A percentile compares a stretch with the other conserved stretches of the same genome.
These are phyloP conservation scores for Phthorimaea operculella DNA, from an alignment of 1,140 invertebrate genomes.

Conservation along the genomic window DNA sequence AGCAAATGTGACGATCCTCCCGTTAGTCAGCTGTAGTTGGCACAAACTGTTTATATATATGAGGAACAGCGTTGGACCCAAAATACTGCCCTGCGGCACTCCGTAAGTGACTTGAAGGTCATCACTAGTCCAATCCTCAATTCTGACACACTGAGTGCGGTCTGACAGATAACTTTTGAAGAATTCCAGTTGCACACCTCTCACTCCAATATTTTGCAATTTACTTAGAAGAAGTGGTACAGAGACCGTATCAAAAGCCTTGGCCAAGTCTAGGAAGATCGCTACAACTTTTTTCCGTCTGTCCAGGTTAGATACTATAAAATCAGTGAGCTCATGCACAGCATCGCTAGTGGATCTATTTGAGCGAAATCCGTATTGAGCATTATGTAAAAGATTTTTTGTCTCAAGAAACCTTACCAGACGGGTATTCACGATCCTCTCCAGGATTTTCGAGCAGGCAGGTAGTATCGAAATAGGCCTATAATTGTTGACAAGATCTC, in stretches of 20 bases:
- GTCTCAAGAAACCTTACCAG: not conserved
- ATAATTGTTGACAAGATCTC: not conserved
- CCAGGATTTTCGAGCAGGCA: not conserved
- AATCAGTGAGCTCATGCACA: not conserved
- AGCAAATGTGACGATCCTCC: not conserved
- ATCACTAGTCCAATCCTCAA: not conserved
- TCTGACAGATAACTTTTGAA: not conserved
- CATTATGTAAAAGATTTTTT: not conserved
- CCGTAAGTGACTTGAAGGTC: not conserved
- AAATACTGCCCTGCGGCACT: not conserved
- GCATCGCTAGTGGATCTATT: not conserved
- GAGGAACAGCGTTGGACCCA: not conserved
- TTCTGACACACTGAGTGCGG: not conserved
- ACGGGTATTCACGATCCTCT: not conserved
- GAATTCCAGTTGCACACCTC: not conserved
- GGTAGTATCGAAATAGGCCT: not conserved
- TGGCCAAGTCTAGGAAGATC: constrained; percentile 2
- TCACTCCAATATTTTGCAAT: not conserved
- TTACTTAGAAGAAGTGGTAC: not conserved
- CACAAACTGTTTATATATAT: not conserved
- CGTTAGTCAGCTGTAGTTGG: too few species aligned
- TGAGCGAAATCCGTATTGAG: not conserved
- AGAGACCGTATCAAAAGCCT: constrained; percentile 2
- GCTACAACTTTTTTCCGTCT: not conserved
- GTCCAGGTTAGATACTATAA: not conserved